These are phyloP conservation scores for Meiosimyza platycephala DNA, from an alignment of 2,888 invertebrate genomes.

Conservation along the genomic window DNA sequence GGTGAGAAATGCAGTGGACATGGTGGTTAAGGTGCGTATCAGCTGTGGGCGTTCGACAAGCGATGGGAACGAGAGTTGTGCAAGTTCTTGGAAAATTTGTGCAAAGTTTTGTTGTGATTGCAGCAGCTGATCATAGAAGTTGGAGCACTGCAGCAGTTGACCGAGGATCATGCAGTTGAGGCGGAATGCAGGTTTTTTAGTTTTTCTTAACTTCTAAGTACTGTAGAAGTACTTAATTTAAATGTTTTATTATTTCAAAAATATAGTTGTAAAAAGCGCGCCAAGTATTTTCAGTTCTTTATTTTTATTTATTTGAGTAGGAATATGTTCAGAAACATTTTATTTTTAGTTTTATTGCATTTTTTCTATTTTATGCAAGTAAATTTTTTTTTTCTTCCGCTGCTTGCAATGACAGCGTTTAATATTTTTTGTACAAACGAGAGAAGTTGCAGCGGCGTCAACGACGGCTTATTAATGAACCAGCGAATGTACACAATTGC, in stretches of 20 bases:
- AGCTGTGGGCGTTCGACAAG: conserved; percentile 50
- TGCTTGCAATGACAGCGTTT: background rate
- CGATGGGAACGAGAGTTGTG: conserved; percentile 33
- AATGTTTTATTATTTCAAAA: background rate
- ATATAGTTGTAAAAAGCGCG: background rate
- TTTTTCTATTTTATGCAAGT: conserved; percentile 21
- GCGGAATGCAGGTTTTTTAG: too few species aligned
- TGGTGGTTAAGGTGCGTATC: conserved; percentile 61
- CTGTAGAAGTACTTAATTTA: too few species aligned
- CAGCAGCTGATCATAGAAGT: conserved; percentile 36
- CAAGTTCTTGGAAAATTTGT: conserved; percentile 44
- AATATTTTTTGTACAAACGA: background rate
- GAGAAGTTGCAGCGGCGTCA: background rate
- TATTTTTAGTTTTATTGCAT: conserved; percentile 25
- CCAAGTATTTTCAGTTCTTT: background rate
- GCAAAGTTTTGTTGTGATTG: conserved; percentile 46
- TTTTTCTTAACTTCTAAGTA: too few species aligned
- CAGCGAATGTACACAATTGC: background rate
- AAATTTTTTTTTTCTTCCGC: background rate
- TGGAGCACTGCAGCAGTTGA: conserved; percentile 21
- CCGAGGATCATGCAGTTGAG: conserved; percentile 32
- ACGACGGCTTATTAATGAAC: background rate
- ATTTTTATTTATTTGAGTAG: too few species aligned
- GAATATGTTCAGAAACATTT: background rate
- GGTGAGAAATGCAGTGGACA: conserved; percentile 86